Percentiles rank a stretch among this genome's conserved stretches.
phyloP scores from a whole-genome alignment of 2,113 vertebrate genomes.

The Monarcha castaneiventris region DNA sequence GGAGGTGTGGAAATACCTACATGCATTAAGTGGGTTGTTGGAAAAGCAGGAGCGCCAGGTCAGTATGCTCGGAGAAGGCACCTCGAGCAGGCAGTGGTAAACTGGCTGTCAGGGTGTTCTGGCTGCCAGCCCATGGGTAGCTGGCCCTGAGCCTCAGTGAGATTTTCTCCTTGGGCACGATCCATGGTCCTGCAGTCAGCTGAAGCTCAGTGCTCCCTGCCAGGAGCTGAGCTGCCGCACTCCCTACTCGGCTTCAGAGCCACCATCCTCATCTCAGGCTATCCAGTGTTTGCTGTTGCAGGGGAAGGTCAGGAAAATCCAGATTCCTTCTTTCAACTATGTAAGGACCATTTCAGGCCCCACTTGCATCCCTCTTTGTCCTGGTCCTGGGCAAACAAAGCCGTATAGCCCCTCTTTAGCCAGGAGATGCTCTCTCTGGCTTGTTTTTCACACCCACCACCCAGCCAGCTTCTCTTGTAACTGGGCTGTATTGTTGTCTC shows the following conservation, averaged over 20 bases:
- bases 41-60: neutral
- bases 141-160: neutral
- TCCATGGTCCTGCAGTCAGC: fast-evolving
- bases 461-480: neutral
- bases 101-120: fast-evolving
- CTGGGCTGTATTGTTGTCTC: neutral
- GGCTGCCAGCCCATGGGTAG: neutral
- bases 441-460: neutral
- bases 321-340: neutral
- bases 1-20: neutral
- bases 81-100: neutral
- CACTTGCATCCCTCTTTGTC: neutral
- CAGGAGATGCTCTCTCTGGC: neutral
- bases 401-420: neutral
- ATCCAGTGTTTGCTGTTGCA: neutral
- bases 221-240: neutral
- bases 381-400: neutral
- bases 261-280: no score
- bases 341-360: neutral
- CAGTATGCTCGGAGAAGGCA: fast-evolving
- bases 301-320: neutral
- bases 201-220: neutral
- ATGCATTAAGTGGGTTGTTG: neutral
- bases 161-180: neutral
- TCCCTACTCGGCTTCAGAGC: neutral